Conservation (phyloP, 2,797 vertebrate genomes). For the Urosaurus nigricauda region DNA sequence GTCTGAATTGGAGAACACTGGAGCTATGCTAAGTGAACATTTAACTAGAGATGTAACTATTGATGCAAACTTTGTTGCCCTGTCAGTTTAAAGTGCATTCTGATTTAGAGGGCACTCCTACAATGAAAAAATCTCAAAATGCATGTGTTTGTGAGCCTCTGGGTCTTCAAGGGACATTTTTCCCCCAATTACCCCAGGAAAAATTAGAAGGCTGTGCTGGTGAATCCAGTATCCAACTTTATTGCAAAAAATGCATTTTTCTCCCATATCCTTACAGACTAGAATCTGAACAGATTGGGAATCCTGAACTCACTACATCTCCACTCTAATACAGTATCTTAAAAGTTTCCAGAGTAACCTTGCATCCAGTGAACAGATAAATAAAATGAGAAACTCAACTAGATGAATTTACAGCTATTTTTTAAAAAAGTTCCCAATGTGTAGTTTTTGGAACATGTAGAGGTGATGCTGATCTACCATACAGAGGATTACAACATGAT, state of each 20-base stretch:
- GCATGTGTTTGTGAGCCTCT: background rate
- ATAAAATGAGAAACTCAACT: background rate
- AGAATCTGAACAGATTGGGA: too few relatives aligned
- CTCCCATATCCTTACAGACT: too few relatives aligned
- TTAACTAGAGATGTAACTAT: background rate
- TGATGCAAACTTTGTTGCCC: background rate
- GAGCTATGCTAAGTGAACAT: background rate
- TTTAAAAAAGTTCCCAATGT: background rate
- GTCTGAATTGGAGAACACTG: background rate
- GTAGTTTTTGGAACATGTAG: background rate
- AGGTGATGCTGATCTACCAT: too few relatives aligned
- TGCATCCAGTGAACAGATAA: background rate
- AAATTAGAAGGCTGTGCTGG: too few relatives aligned
- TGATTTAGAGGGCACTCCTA: too few relatives aligned
- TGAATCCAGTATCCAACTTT: too few relatives aligned
- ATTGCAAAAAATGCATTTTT: too few relatives aligned
- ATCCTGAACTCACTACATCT: too few relatives aligned
- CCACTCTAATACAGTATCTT: too few relatives aligned
- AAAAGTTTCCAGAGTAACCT: too few relatives aligned
- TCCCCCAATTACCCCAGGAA: too few relatives aligned
- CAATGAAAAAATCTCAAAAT: background rate
- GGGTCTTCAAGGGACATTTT: background rate
- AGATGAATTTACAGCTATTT: background rate
- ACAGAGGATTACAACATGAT: background rate
- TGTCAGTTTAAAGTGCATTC: background rate